Evolutionary conservation across 2,888 invertebrate genomes (phyloP).

Genomic region (Brachynemurus nebulosus): DNA sequence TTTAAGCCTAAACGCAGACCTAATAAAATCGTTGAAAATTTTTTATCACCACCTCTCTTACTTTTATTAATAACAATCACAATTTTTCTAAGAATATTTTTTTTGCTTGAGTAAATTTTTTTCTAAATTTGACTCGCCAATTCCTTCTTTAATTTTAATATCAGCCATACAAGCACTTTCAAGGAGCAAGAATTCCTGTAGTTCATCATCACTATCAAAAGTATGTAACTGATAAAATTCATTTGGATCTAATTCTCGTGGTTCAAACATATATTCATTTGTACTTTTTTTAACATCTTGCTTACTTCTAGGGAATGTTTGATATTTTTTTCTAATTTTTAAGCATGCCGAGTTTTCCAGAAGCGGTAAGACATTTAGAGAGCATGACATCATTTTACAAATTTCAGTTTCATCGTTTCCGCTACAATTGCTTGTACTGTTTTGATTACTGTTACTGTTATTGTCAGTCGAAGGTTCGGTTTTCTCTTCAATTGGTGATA

Average conservation of each 20-base stretch:
- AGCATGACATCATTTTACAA: slow-evolving; percentile 26
- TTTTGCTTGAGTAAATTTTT: too few species aligned
- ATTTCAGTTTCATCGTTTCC: slow-evolving; percentile 15
- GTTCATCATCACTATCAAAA: slow-evolving; percentile 44
- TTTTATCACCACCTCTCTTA: too few species aligned
- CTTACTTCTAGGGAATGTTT: slow-evolving; percentile 37
- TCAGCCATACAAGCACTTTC: slow-evolving; percentile 43
- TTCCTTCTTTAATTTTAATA: slow-evolving; percentile 30
- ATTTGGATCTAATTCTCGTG: slow-evolving; percentile 41
- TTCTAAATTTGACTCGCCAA: background rate
- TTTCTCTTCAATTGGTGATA: slow-evolving; percentile 44
- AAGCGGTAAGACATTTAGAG: slow-evolving; percentile 26
- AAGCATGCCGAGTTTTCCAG: slow-evolving; percentile 18
- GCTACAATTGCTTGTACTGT: slow-evolving; percentile 26
- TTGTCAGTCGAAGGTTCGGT: slow-evolving; percentile 39
- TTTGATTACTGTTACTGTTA: slow-evolving; percentile 29
- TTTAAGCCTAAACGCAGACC: too few species aligned
- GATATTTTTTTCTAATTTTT: slow-evolving; percentile 36
- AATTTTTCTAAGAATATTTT: background rate
- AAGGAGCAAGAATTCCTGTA: slow-evolving; percentile 44
- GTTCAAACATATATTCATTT: slow-evolving; percentile 39
- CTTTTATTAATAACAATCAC: background rate
- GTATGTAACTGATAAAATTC: slow-evolving; percentile 42
- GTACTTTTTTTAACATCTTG: slow-evolving; percentile 12
- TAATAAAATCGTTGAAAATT: too few species aligned